These are phyloP conservation scores for Odocoileus virginianus DNA, from an alignment of 2,113 vertebrate species.

Conservation along the genomic window DNA sequence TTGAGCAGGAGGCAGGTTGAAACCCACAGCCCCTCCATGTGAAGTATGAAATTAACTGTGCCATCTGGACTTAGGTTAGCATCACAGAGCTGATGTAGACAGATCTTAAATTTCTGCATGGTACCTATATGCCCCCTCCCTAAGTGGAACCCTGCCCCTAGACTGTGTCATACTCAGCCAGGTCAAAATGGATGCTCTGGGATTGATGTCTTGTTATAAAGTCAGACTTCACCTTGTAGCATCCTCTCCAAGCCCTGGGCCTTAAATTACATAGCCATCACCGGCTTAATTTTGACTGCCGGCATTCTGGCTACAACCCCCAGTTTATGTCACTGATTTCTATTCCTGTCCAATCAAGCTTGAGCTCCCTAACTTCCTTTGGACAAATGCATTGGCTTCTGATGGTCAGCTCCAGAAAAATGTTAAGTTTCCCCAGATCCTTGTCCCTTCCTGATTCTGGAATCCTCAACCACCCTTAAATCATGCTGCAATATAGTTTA, in stretches of 20 bases:
- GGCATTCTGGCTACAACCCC: neutral
- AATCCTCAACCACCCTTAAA: neutral
- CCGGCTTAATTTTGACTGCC: neutral
- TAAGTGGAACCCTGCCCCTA: neutral
- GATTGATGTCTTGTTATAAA: neutral
- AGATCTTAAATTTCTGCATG: neutral
- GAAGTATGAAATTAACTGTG: neutral
- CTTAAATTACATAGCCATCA: neutral
- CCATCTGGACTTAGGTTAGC: neutral
- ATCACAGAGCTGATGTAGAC: neutral
- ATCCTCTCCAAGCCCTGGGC: neutral
- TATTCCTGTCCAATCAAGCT: neutral
- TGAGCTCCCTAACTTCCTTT: neutral
- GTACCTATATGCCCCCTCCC: neutral
- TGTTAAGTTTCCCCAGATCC: neutral
- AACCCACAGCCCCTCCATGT: rapidly evolving
- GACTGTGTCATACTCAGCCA: neutral
- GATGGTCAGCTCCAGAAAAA: neutral
- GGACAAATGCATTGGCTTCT: neutral
- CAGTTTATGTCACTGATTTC: neutral
- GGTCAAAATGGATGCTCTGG: neutral
- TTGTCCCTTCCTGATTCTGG: neutral
- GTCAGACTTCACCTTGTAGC: neutral
- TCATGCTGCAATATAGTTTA: neutral
- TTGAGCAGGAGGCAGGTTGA: neutral